These are phyloP conservation scores for Lampris incognitus DNA, from an alignment of 2,113 vertebrate species.

Conservation along the genomic window DNA sequence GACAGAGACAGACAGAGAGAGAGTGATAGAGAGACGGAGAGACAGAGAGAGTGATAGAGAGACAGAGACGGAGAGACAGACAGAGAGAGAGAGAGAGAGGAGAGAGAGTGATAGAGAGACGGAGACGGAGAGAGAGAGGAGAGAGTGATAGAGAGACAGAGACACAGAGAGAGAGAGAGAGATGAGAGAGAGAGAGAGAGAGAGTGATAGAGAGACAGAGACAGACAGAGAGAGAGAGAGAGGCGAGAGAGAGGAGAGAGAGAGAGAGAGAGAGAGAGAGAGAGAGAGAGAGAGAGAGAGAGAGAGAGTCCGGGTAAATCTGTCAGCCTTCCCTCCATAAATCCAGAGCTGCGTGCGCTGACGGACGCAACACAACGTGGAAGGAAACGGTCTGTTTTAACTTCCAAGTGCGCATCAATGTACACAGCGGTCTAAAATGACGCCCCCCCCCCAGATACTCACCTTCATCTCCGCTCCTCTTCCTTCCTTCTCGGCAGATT, in stretches of 20 bases:
- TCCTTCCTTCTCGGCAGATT: conserved; percentile 38
- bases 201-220: conserved; percentile 44
- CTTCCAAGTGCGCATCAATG: conserved; percentile 17
- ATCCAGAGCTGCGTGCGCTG: conserved; percentile 55
- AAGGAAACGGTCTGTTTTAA: conserved; percentile 33
- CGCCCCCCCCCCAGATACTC: conserved; percentile 33
- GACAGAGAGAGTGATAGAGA: conserved; percentile 38
- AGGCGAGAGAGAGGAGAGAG: conserved; percentile 35
- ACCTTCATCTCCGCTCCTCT: conserved; percentile 73
- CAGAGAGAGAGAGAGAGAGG: conserved; percentile 30
- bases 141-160: conserved; percentile 2
- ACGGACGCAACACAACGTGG: conserved; percentile 19
- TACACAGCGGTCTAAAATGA: too few relatives aligned
- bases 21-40: too few relatives aligned
- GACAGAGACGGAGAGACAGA: neutral
- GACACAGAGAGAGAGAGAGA: conserved; percentile 43
- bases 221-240: conserved; percentile 47
- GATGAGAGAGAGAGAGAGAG: neutral
- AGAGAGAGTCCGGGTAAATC: conserved; percentile 59
- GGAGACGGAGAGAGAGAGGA: conserved; percentile 37
- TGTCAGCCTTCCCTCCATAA: conserved; percentile 63
- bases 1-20: conserved; percentile 13
- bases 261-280: neutral
- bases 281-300: too few relatives aligned
- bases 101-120: too few relatives aligned